A percentile compares a stretch with the other conserved stretches of the same genome.
Conservation (phyloP, 2,113 vertebrate species). For the Baryphthengus martii region DNA sequence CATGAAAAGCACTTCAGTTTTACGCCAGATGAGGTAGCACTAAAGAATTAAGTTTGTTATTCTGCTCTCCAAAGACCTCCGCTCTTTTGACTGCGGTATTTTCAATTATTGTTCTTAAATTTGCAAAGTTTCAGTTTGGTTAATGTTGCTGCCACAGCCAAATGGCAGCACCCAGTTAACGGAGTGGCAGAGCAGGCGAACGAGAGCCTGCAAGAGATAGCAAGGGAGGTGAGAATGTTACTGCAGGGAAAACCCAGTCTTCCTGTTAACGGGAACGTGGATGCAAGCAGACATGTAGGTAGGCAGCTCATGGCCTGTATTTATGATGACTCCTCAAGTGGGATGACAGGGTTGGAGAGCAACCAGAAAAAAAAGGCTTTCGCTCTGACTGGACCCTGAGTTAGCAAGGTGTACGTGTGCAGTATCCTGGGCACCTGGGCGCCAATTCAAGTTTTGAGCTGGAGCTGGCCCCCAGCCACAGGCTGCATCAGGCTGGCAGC, state of each 20-base stretch:
- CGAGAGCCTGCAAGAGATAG: not conserved
- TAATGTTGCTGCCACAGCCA: not conserved
- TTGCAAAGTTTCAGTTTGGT: not conserved
- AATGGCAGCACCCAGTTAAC: not conserved
- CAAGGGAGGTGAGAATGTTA: not conserved
- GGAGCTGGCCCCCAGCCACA: not conserved
- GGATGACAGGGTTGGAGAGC: not conserved
- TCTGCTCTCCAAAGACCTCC: not conserved
- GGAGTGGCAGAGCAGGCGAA: not conserved
- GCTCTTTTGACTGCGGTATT: not conserved
- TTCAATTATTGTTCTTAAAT: not conserved
- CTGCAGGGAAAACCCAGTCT: not conserved
- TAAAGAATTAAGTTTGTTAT: not conserved
- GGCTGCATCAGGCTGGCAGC: not conserved
- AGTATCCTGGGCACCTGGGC: not conserved
- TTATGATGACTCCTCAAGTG: not conserved
- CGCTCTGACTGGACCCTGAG: not conserved
- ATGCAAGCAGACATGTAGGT: not conserved
- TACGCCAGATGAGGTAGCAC: not conserved
- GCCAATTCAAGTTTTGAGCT: not conserved
- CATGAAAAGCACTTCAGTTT: not conserved
- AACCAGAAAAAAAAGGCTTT: not conserved
- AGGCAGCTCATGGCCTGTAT: not conserved
- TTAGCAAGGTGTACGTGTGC: not conserved
- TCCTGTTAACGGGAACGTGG: accelerated